These are phyloP conservation scores for Betta splendens DNA, from an alignment of 2,797 vertebrate species.

Conservation along the genomic window DNA sequence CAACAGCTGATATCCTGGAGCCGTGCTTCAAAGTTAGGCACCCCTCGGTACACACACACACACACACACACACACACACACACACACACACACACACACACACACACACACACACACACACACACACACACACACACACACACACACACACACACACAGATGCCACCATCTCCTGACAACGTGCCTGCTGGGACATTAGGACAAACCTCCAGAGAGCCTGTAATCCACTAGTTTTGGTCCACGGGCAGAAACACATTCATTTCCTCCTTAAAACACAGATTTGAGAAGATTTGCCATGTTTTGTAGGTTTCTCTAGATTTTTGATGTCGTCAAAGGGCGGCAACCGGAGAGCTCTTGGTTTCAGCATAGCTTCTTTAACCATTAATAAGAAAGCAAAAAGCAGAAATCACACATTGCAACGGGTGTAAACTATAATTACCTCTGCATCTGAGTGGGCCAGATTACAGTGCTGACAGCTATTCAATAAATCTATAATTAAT, in stretches of 20 bases:
- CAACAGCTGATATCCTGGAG: constrained; percentile 70
- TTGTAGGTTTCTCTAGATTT: neutral
- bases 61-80: constrained; percentile 35
- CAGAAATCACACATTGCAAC: constrained; percentile 33
- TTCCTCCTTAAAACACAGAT: neutral
- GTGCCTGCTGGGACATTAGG: constrained; percentile 49
- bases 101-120: constrained; percentile 37
- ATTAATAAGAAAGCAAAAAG: constrained; percentile 20
- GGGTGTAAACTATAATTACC: constrained; percentile 43
- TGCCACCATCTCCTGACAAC: constrained; percentile 42
- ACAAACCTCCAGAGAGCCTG: constrained; percentile 31
- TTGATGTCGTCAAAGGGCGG: neutral
- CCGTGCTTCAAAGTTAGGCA: constrained; percentile 52
- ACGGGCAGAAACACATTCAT: neutral
- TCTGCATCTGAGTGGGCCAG: constrained; percentile 20
- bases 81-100: constrained; percentile 37
- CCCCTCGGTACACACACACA: constrained; percentile 31
- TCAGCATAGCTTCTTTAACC: constrained; percentile 18
- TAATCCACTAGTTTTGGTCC: constrained; percentile 15
- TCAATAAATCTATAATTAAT: constrained; percentile 34
- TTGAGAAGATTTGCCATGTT: neutral
- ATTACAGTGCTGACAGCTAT: constrained; percentile 14
- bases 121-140: constrained; percentile 35
- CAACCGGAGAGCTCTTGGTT: neutral
- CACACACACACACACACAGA: constrained; percentile 29